These are phyloP conservation scores for Penaeus japonicus DNA, from an alignment of 1,140 invertebrate genomes.

Conservation along the genomic window DNA sequence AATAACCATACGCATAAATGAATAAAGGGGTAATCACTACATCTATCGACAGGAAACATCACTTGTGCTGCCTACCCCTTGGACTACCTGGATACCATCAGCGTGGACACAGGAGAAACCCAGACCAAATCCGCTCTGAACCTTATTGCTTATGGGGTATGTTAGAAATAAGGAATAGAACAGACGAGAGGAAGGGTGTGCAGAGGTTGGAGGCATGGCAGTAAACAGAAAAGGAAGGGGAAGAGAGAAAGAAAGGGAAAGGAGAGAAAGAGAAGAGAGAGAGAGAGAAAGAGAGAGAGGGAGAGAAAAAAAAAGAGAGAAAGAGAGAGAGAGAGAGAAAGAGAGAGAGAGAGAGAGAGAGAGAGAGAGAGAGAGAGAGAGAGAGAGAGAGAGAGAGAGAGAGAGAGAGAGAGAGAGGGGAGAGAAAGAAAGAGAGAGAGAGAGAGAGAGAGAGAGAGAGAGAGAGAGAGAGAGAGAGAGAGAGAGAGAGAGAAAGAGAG, in stretches of 20 bases:
- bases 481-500: too few relatives aligned
- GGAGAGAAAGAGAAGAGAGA: not conserved
- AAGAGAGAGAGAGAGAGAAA: too few relatives aligned
- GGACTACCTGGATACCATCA: constrained; percentile 95
- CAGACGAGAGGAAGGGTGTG: not conserved
- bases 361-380: too few relatives aligned
- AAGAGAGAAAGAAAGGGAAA: not conserved
- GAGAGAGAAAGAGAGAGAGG: not conserved
- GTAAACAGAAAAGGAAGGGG: not conserved
- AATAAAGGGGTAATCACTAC: not conserved
- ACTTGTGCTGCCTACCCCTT: constrained; percentile 96
- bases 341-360: too few relatives aligned
- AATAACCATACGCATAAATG: not conserved
- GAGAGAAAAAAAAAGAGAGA: not conserved
- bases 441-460: too few relatives aligned
- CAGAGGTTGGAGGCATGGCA: not conserved
- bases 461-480: too few relatives aligned
- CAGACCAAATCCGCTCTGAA: constrained; percentile 93
- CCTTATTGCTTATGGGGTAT: constrained; percentile 97
- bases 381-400: too few relatives aligned
- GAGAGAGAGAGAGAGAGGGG: too few relatives aligned
- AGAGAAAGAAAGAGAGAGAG: too few relatives aligned
- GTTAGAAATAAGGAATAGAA: constrained; percentile 58
- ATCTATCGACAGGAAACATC: constrained; percentile 75
- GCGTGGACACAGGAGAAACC: constrained; percentile 87